Base-by-base conservation (phyloP, 1,140 invertebrate genomes). In the Wiebesia pumilae region DNA sequence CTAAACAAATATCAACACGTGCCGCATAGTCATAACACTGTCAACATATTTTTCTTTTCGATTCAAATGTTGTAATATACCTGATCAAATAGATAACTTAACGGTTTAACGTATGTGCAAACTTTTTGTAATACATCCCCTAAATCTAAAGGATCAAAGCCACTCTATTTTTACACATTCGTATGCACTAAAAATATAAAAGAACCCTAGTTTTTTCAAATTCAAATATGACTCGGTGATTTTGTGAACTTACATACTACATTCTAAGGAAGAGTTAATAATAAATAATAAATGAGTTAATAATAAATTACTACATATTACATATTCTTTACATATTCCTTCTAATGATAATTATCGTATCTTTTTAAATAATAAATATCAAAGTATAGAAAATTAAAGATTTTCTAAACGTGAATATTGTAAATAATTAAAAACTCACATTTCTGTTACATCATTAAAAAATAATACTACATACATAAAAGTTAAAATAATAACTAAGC, bases 1-100 rank as follows among this genome's bases (percentile, higher is more conserved):
- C 89, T 91, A 90, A 85, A 54, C 67, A 85, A 85, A 86, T 47
- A 84, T n/a, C 24, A 24, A 27, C 30, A 78, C 51, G 71, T 38
- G 73, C 38, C 54, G 35, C 47, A 35, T 58, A 81, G 82, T 35
- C 51, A 54, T 43, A 65, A 69, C 43, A 67, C n/a, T 71, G 69
- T 73, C 67, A 38, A 84, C 33, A 47, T 54, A 79, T 80, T 80
- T 85, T 30, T 27, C 62, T 69, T 27, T 67, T 24, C 62, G 30
- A 79, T 85, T 27, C 58, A 27, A 54, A 73, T 71, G 30, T 40
- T 62, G 3, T 67, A 9, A 14, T 82, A 35, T 77, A 78, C 54
- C 58, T n/a, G 71, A 87, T 80, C 86, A 54, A 87, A 87, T 87
- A 65, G 77, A 83, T 87, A 80, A 83, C 71, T 84, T 71, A 21